Base-by-base conservation (phyloP, 2,797 vertebrate genomes). In the Hydrolagus colliei region DNA sequence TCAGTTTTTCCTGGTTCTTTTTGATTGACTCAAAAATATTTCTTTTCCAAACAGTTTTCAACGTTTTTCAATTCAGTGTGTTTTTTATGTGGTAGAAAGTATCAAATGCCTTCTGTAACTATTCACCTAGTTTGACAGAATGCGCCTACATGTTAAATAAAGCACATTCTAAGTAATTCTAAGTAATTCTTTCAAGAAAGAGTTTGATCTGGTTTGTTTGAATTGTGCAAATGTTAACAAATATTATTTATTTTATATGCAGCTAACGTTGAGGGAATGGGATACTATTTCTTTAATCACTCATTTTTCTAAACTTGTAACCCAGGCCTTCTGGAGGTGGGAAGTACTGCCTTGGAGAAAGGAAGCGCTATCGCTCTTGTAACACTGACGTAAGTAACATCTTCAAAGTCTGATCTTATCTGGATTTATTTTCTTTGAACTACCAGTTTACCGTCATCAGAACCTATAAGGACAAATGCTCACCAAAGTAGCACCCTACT, bases 291-390 rank as follows among this genome's bases (percentile, higher is more conserved):
- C 86, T 88, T 86, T 85, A 86, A 87, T 88, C 68, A 88, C 74
- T 86, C 87, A 86, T 87, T 85, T 88, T 91, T 86, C 67, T 27
- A 62, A 71, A 84, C 65, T 73, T 72, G 65, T 88, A 7, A 52
- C 41, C 90, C 93, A 99, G 98, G 89, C 97, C 97, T 86, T 96
- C 96, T 86, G 97, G 97, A 92, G 97, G 97, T 94, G 98, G 97
- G 87, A 99, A 96, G 91, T 99, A 99, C 59, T 99, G 98, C 90
- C 97, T 99, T 76, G 98, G 98, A 74, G 97, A 99, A 93, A 96
- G 98, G 90, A 99, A 98, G 87, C 95, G 97, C 35, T 98, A 99
- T 91, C 96, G 97, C 87, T 99, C 98, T 52, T 99, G 98, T 89
- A 98, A 98, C 93, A 99, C 95, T 0, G 96, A 98, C 87, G 98